phyloP scores from a whole-genome alignment of 2,888 invertebrate species.

The Acronicta psi region DNA sequence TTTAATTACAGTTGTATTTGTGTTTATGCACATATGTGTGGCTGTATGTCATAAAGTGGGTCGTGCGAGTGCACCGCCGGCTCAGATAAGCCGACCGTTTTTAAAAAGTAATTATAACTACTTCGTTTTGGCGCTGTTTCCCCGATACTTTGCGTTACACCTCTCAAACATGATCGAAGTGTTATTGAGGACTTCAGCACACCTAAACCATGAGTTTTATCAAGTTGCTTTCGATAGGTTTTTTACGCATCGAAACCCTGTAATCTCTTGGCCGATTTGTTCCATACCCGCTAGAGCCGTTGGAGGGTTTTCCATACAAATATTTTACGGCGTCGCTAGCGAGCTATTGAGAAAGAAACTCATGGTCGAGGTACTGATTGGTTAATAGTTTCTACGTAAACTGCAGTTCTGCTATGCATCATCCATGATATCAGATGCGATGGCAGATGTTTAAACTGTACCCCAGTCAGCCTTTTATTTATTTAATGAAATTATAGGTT shows the following conservation, averaged over 20 bases:
- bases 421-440: conserved; percentile 22
- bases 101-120: conserved; percentile 66
- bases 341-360: too few relatives aligned
- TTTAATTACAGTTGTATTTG: conserved; percentile 70
- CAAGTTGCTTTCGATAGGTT: too few relatives aligned
- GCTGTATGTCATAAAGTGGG: conserved; percentile 72
- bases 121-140: conserved; percentile 56
- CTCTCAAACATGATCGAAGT: conserved; percentile 31
- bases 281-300: too few relatives aligned
- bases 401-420: not conserved
- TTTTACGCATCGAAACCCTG: too few relatives aligned
- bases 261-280: too few relatives aligned
- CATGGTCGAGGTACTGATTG: too few relatives aligned
- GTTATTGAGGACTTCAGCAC: conserved; percentile 21
- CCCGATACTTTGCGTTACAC: conserved; percentile 23
- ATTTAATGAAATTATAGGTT: conserved; percentile 41
- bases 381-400: too few relatives aligned
- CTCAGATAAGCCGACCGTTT: conserved; percentile 73
- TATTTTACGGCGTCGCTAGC: too few relatives aligned
- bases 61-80: conserved; percentile 68
- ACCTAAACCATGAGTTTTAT: too few relatives aligned
- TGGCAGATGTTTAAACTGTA: conserved; percentile 32
- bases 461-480: conserved; percentile 19
- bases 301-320: too few relatives aligned
- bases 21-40: conserved; percentile 66